Conservation (phyloP, 2,888 invertebrate species). For the Coleophora deauratella region DNA sequence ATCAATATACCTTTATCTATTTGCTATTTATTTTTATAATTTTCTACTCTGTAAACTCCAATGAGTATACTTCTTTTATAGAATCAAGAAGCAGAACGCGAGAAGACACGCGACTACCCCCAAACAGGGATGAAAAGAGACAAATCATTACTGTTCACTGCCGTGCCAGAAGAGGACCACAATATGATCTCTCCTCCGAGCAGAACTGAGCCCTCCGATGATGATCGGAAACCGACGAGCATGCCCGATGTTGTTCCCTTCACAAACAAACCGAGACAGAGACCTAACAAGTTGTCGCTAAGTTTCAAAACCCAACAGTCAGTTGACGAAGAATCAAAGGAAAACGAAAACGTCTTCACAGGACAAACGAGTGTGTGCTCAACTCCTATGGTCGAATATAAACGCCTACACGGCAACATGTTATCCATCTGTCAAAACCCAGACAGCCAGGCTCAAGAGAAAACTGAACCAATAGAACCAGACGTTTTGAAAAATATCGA, state of each 20-base stretch:
- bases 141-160: constrained; percentile 85
- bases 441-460: constrained; percentile 70
- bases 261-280: constrained; percentile 59
- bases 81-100: constrained; percentile 60
- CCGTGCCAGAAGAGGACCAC: constrained; percentile 86
- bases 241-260: constrained; percentile 71
- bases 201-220: constrained; percentile 31
- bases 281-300: constrained; percentile 75
- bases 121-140: constrained; percentile 81
- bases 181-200: constrained; percentile 64
- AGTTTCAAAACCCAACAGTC: constrained; percentile 73
- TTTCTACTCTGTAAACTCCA: no score
- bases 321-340: constrained; percentile 71
- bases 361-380: constrained; percentile 85
- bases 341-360: constrained; percentile 53
- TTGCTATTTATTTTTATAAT: no score
- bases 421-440: constrained; percentile 83
- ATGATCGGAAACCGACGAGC: constrained; percentile 36
- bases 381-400: constrained; percentile 85
- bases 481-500: constrained; percentile 58
- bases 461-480: constrained; percentile 41
- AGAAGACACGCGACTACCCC: constrained; percentile 65
- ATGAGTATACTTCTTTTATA: constrained; percentile 24
- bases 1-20: no score
- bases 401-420: constrained; percentile 81